phyloP scores from a whole-genome alignment of 2,888 invertebrate species.

The Philhelius pedissequus region DNA sequence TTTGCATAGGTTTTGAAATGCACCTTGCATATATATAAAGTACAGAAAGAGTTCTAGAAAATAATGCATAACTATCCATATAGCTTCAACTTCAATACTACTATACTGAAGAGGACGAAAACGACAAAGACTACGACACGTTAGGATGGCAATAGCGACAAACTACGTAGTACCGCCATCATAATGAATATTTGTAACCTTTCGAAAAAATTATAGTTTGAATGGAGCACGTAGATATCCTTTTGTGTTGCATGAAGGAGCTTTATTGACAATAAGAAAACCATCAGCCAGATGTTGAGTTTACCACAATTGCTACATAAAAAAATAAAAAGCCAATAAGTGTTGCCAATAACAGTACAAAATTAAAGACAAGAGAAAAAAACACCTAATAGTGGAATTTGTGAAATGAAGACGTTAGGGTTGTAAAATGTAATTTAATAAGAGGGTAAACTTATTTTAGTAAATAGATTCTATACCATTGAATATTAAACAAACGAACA shows the following conservation, averaged over 20 bases:
- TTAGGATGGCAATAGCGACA: slow-evolving; percentile 3
- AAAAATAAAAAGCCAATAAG: slow-evolving; percentile 35
- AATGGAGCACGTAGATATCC: slow-evolving; percentile 39
- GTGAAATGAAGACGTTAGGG: background rate
- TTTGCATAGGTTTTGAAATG: slow-evolving; percentile 18
- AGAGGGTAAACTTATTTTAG: no score
- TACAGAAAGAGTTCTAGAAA: background rate
- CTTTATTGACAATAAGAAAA: slow-evolving; percentile 64
- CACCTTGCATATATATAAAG: background rate
- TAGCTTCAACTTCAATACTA: background rate
- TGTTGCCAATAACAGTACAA: background rate
- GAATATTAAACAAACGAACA: no score
- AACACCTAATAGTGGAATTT: background rate
- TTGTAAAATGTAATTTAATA: no score
- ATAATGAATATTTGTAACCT: slow-evolving; percentile 48
- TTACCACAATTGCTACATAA: slow-evolving; percentile 46
- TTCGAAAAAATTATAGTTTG: background rate
- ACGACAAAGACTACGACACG: background rate
- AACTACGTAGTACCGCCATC: slow-evolving; percentile 26
- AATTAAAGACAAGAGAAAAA: background rate
- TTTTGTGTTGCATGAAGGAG: slow-evolving; percentile 45
- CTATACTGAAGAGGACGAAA: background rate
- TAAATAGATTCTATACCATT: no score
- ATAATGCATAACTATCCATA: background rate
- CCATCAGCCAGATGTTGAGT: slow-evolving; percentile 63